Evolutionary conservation across 2,113 vertebrate species (phyloP).

Genomic region (Cryptomyrus ogoouensis): DNA sequence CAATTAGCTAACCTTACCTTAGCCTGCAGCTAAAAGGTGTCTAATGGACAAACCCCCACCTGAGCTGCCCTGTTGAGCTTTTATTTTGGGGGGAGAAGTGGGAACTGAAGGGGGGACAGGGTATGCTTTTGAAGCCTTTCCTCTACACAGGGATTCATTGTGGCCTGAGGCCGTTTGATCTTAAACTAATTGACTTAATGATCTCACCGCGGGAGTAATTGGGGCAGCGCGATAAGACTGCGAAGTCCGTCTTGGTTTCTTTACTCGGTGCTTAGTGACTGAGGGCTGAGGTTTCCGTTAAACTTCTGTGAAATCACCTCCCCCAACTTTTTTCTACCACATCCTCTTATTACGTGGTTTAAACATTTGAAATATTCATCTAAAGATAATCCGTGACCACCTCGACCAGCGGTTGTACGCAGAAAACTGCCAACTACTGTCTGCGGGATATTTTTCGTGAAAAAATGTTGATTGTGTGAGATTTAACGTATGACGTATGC

Average conservation of each 20-base stretch:
- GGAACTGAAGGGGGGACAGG: constrained; percentile 33
- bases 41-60: constrained; percentile 83
- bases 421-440: not conserved
- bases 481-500: not conserved
- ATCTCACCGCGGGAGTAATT: constrained; percentile 98
- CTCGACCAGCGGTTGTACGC: not conserved
- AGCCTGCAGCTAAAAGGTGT: constrained; percentile 95
- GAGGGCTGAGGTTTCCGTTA: not conserved
- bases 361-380: not conserved
- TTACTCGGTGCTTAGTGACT: not conserved
- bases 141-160: constrained; percentile 96
- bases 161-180: constrained; percentile 98
- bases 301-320: not conserved
- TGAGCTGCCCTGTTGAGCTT: constrained; percentile 83
- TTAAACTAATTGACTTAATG: constrained; percentile 99
- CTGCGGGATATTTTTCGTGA: not conserved
- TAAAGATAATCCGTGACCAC: not conserved
- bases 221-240: constrained; percentile 92
- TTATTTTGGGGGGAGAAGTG: constrained; percentile 71
- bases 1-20: constrained; percentile 98
- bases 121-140: constrained; percentile 84
- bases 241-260: constrained; percentile 76
- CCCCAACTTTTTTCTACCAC: not conserved
- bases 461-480: not conserved
- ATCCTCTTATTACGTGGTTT: not conserved